Evolutionary conservation across 2,797 vertebrate genomes (phyloP), one percentile per base, ranked within the genome.

Genomic region (Lateolabrax maculatus): DNA sequence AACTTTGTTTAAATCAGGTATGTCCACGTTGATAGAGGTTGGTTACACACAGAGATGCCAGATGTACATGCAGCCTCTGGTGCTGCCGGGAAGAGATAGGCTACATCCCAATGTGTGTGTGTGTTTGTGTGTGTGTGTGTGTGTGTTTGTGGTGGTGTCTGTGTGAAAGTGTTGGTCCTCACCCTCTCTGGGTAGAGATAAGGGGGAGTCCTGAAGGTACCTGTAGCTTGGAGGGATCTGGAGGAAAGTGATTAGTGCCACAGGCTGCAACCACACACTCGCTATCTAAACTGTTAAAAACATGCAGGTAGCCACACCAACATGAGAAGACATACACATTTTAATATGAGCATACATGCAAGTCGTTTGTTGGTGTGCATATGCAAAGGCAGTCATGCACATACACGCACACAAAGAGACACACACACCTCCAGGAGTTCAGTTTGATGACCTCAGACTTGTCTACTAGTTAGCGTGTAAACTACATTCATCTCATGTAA

Each of bases 61-160:
- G 80, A 48, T 39, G 71, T 46, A 49, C 57, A 56, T n/a, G n/a
- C 67, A 56, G 65, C 80, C 73, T 61, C 43, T 10, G 12, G 75
- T 71, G 76, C 84, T 89, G 85, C 75, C 77, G 68, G 69, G 51
- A 61, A 69, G 57, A 81, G 83, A 87, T 81, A 80, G 80, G 68
- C 72, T 53, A 34, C 43, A 79, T 77, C 76, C 78, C 65, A 66
- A 53, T 36, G 62, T 79, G 56, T 57, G 39, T 39, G 43, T 69
- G 53, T 69, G 51, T 25, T 19, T 31, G 13, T 55, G 69, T 64
- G 57, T 34, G 48, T 46, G 62, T 55, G 39, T 71, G 69, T 69
- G 34, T 75, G 67, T 68, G 65, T 31, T 18, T 25, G 6, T 60
- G 36, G 25, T 25, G 60, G 48, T 55, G 57, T 55, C 55, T 74